Base-by-base conservation (phyloP, 2,797 vertebrate genomes). In the Micropoecilia bifurca region DNA sequence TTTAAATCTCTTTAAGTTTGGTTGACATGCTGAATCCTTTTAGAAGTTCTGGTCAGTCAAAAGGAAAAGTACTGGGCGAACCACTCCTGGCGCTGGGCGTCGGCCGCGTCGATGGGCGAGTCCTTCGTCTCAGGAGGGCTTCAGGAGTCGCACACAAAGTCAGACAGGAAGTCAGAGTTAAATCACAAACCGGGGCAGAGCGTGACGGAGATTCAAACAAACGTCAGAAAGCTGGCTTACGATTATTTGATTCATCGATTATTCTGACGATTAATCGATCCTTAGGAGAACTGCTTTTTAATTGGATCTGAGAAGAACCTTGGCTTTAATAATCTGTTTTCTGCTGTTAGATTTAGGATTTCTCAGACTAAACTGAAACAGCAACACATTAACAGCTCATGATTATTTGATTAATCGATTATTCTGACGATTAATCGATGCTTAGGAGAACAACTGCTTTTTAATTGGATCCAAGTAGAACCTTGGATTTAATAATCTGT, bases 11-110 rank as follows among this genome's bases (percentile, higher is more conserved):
- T 85, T 71, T 33, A 84, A 82, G 87, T 95, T 95, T 91, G 93
- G 93, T 94, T 90, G 95, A 96, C 98, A 97, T 98, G 97, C 98
- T 98, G 94, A 92, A 87, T 92, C 87, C 86, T 88, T 30, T 88
- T 91, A 95, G 87, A 85, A 87, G 85, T 85, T 83, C 83, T 88
- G 88, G 93, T 89, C 90, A 88, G 87, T 99, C 97, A 99, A 96
- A 99, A 99, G 28, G 98, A 99, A 96, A 99, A 99, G 96, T 99
- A 99, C 63, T 98, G 97, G 93, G 98, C 98, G 90, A 99, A 97
- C 98, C 98, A 99, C 94, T 99, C 98, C 95, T 99, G 98, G 91
- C 97, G 97, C 82, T 99, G 98, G 53, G 97, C 95, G 80, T 99
- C 98, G 55, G 97, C 95, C 85, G 97, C 97, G 94, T 96, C 96